Evolutionary conservation across 2,797 vertebrate species (phyloP), one percentile per base, ranked within the genome.

Genomic region (Sebastes miniatus): DNA sequence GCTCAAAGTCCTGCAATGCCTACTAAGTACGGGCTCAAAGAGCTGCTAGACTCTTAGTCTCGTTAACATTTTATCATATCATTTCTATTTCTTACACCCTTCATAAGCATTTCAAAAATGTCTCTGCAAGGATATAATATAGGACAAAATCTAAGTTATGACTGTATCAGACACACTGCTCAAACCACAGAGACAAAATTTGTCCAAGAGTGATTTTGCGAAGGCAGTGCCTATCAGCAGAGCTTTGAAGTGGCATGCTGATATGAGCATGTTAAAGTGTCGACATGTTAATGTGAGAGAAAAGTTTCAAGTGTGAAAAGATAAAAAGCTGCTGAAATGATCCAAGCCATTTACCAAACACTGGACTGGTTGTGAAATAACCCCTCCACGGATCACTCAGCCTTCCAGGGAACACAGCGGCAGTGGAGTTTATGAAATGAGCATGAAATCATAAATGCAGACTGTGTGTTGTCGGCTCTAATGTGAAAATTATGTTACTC

Each of bases 251-350:
- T 81, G 62, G 62, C 57, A 39, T 61, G 73, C 77, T 87, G 89
- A 92, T 88, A 83, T 24, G 76, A 39, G 67, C 74, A 80, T 82
- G 83, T 76, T 75, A 77, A 80, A 88, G 73, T 66, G 71, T 83
- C 32, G 54, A 81, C 81, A 84, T 83, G 76, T 77, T 81, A 85
- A 84, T 89, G 76, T 79, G 59, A 83, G 62, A 77, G 79, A 75
- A 76, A 73, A 77, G 81, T 84, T 89, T 86, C 43, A 72, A 85
- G 61, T 84, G 73, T 63, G 61, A 71, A 74, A 77, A 91, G 77
- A 91, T 92, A 86, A 90, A 91, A 90, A 80, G 64, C 78, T 83
- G 76, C 76, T 82, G 83, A 88, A 81, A 58, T 83, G 62, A 81
- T 86, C 75, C 69, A 43, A 84, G 59, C 32, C 79, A 50, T 81